Evolutionary conservation across 1,140 invertebrate species (phyloP).

Genomic region (Drosophila triauraria): DNA sequence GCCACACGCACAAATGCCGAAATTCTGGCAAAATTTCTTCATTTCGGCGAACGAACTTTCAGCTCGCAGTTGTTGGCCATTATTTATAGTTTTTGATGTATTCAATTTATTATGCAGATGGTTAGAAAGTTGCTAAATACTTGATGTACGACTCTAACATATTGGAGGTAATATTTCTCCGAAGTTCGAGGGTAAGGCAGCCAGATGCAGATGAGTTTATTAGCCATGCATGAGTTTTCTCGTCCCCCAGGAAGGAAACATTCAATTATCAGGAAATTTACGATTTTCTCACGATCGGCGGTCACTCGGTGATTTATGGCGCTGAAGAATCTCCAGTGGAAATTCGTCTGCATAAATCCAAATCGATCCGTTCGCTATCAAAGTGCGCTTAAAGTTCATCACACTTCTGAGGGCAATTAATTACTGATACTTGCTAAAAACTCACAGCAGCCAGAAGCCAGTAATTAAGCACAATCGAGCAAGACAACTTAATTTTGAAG

Average conservation of each 20-base stretch:
- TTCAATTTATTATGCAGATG: conserved; percentile 82
- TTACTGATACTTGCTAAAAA: conserved; percentile 51
- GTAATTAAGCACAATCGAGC: conserved; percentile 69
- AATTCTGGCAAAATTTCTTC: conserved; percentile 84
- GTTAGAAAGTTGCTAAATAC: conserved; percentile 78
- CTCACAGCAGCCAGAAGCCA: conserved; percentile 27
- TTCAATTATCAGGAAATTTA: conserved; percentile 20
- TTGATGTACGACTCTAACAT: conserved; percentile 75
- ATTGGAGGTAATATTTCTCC: conserved; percentile 65
- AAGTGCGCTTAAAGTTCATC: conserved; percentile 72
- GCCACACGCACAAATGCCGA: conserved; percentile 65
- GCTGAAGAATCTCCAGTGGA: conserved; percentile 1
- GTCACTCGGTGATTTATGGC: conserved; percentile 21
- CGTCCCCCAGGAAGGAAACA: conserved; percentile 10
- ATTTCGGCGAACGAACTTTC: conserved; percentile 64
- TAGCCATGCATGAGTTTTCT: conserved; percentile 36
- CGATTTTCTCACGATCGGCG: conserved; percentile 44
- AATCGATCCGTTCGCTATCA: conserved; percentile 57
- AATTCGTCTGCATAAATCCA: conserved; percentile 17
- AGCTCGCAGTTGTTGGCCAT: conserved; percentile 75
- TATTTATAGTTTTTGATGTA: conserved; percentile 83
- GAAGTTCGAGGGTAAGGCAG: conserved; percentile 21
- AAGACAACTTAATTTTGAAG: conserved; percentile 82
- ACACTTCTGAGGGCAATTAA: conserved; percentile 69
- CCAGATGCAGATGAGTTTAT: conserved; percentile 34